Evolutionary conservation across 2,888 invertebrate species (phyloP), one percentile per base, ranked within the genome.

Genomic region (Caenorhabditis sinica): DNA sequence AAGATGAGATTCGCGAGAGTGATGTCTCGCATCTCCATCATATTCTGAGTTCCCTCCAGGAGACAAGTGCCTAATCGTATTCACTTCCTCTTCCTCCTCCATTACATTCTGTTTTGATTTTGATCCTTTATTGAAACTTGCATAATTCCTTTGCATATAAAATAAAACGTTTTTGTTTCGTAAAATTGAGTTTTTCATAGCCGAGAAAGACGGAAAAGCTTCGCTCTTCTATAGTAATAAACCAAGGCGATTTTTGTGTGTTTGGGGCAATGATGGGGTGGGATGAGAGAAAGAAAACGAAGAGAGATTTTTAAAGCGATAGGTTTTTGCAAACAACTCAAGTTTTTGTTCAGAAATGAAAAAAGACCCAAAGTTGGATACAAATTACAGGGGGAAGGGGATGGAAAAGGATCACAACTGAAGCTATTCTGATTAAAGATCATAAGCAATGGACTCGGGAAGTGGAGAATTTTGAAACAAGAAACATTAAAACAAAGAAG

Each of bases 51-150:
- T 73, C 73, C 0, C 23, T 81, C 8, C 73, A 73, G n/a, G 72
- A 73, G 30, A 81, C 80, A 17, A 72, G 58, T 43, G 65, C 71
- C n/a, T 80, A 58, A n/a, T 65, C 53, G 11, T 53, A 25, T 53
- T 53, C 17, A 23, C 5, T 13, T 23, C 40, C n/a, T 2, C 8
- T 13, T 61, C 13, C 4, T 23, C n/a, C 25, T 30, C n/a, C n/a
- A n/a, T n/a, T n/a, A n/a, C 11, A 36, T 51, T 33, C 25, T 79
- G 63, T n/a, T 20, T 56, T 28, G 53, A 69, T 68, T 82, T 69
- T 61, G 45, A 69, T 75, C 75, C 61, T 79, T 79, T 72, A 79
- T 79, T 79, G 65, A 79, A 79, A 71, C 79, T 79, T 79, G 79
- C 79, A 79, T 79, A 79, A 79, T 79, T 63, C 79, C 65, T 71